These are phyloP conservation scores for Psephotus haematonotus DNA, from an alignment of 2,113 vertebrate genomes.

Conservation along the genomic window DNA sequence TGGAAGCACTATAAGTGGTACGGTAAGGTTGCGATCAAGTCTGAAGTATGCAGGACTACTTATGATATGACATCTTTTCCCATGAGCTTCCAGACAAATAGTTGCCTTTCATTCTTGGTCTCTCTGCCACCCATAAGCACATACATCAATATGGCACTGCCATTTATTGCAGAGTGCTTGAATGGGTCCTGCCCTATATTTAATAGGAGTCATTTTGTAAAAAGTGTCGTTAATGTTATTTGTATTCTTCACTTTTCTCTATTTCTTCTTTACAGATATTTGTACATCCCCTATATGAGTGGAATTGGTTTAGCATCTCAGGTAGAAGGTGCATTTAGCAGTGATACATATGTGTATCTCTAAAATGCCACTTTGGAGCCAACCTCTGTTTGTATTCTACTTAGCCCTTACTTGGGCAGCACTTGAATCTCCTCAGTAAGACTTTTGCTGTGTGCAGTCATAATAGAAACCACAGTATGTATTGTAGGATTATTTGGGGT, in stretches of 20 bases:
- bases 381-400: not conserved
- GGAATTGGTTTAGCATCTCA: not conserved
- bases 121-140: conserved; percentile 65
- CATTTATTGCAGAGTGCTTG: conserved; percentile 73
- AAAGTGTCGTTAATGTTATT: conserved; percentile 62
- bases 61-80: conserved; percentile 68
- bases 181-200: conserved; percentile 70
- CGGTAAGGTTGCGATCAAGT: conserved; percentile 44
- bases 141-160: conserved; percentile 76
- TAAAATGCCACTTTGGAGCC: not conserved
- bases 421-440: not conserved
- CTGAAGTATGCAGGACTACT: conserved; percentile 55
- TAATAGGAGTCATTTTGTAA: conserved; percentile 75
- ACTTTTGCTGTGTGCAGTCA: not conserved
- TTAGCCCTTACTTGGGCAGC: not conserved
- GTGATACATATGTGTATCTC: not conserved
- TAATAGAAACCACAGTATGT: not conserved
- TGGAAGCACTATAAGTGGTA: conserved; percentile 60
- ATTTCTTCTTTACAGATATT: not conserved
- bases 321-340: not conserved
- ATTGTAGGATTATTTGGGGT: not conserved
- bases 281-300: not conserved
- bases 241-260: not conserved
- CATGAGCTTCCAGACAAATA: conserved; percentile 74
- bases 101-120: conserved; percentile 76